These are phyloP conservation scores for Himalopsyche kuldschensis DNA, from an alignment of 2,888 invertebrate genomes.

Conservation along the genomic window DNA sequence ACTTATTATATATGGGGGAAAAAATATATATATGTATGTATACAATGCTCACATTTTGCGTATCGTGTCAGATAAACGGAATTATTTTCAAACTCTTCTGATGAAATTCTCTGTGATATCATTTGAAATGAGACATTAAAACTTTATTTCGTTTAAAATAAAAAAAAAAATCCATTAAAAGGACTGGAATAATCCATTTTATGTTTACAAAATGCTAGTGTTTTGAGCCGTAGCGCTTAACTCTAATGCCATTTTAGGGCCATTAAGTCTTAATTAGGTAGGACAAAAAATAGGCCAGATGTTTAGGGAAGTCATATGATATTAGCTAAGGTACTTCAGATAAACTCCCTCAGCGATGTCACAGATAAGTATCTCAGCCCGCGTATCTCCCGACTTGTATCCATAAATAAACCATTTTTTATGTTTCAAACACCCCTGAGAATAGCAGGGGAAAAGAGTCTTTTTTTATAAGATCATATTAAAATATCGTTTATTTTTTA, in stretches of 20 bases:
- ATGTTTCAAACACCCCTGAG: background rate
- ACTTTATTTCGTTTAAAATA: background rate
- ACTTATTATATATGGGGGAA: too few relatives aligned
- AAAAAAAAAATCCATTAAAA: background rate
- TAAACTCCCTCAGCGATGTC: background rate
- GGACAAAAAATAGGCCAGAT: constrained; percentile 34
- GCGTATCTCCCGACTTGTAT: background rate
- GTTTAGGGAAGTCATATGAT: constrained; percentile 12
- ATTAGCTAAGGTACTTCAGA: background rate
- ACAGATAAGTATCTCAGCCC: background rate
- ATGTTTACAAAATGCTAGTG: background rate
- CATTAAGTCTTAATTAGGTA: constrained; percentile 39
- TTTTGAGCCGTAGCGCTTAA: background rate
- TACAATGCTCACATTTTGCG: too few relatives aligned
- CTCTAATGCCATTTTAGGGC: constrained; percentile 24
- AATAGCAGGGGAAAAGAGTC: background rate
- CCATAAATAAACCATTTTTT: background rate
- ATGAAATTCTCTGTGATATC: background rate
- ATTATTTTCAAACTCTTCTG: background rate
- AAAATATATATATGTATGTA: too few relatives aligned
- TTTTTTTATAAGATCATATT: background rate
- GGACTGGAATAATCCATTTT: background rate
- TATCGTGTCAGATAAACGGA: background rate
- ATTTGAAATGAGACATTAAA: background rate
- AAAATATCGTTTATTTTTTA: background rate